Base-by-base conservation (phyloP, 2,888 invertebrate species). In the Nymphalis polychloros region DNA sequence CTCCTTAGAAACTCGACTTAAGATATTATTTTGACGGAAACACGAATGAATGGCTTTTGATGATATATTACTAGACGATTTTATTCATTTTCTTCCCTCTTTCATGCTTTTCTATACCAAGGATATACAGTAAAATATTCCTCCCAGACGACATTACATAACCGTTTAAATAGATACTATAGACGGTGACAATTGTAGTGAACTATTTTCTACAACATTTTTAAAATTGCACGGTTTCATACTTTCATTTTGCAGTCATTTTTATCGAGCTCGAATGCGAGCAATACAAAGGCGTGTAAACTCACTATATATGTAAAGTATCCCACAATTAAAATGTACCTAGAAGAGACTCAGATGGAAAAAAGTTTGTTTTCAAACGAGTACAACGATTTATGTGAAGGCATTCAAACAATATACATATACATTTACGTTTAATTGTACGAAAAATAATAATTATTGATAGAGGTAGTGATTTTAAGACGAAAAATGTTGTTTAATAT, bases 221-320 rank as follows among this genome's bases (percentile, higher is more conserved):
- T 53, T 27, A 61, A 55, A 63, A 53, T 62, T 62, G 60, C 63
- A 59, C 41, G 52, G 48, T 62, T 62, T 52, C 72, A 62, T 70
- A 62, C 67, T 64, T 60, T 31, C 47, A 53, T 61, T 53, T 76
- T 78, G 73, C 77, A 78, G 79, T 81, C 77, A 84, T 85, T 88
- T 87, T 88, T 88, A 87, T 87, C 85, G 85, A 84, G 84, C 83
- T 84, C 84, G 84, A 86, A 85, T 85, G 80, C 82, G 79, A 81
- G 79, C 79, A 80, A 84, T 84, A 87, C 87, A 88, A 88, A 88
- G 83, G 82, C 81, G 79, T 84, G 85, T 83, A 85, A 86, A 83
- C 82, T 64, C 64, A 62, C 57, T 63, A 62, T 73, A 72, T 69
- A 68, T 64, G 75, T 79, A 78, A 64, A 71, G 35, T 48, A 59